These are phyloP conservation scores for Hirudinaria manillensis DNA, from an alignment of 2,888 invertebrate species.

Conservation along the genomic window DNA sequence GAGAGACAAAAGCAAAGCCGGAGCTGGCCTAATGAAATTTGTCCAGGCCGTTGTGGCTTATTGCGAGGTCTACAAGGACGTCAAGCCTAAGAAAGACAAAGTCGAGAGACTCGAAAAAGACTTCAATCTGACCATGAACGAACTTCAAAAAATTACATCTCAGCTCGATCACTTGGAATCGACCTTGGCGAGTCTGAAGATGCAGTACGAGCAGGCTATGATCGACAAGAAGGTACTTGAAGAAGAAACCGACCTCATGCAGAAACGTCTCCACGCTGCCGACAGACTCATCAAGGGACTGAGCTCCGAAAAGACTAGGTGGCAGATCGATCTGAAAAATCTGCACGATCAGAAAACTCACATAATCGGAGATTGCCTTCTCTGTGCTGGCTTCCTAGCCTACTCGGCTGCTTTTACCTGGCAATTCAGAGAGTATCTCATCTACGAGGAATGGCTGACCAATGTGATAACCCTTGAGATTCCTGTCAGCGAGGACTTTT, in stretches of 20 bases:
- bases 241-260: conserved; percentile 75
- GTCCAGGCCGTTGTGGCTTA: conserved; percentile 80
- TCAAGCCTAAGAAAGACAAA: conserved; percentile 63
- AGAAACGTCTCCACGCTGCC: conserved; percentile 72
- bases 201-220: conserved; percentile 73
- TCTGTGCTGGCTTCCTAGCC: conserved; percentile 74
- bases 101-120: conserved; percentile 68
- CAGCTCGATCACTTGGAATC: conserved; percentile 70
- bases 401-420: conserved; percentile 83
- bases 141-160: conserved; percentile 67
- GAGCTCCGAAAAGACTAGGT: conserved; percentile 71
- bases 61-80: conserved; percentile 78
- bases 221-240: conserved; percentile 65
- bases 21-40: conserved; percentile 76
- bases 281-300: conserved; percentile 80
- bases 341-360: conserved; percentile 69
- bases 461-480: conserved; percentile 66
- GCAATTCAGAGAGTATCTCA: conserved; percentile 74
- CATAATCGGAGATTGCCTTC: conserved; percentile 75
- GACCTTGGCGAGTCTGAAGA: conserved; percentile 66
- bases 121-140: conserved; percentile 56
- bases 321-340: conserved; percentile 70
- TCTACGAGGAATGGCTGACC: conserved; percentile 73
- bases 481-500: conserved; percentile 69
- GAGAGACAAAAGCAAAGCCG: conserved; percentile 76